These are phyloP conservation scores for Plutella xylostella DNA, from an alignment of 2,888 invertebrate species.

Conservation along the genomic window DNA sequence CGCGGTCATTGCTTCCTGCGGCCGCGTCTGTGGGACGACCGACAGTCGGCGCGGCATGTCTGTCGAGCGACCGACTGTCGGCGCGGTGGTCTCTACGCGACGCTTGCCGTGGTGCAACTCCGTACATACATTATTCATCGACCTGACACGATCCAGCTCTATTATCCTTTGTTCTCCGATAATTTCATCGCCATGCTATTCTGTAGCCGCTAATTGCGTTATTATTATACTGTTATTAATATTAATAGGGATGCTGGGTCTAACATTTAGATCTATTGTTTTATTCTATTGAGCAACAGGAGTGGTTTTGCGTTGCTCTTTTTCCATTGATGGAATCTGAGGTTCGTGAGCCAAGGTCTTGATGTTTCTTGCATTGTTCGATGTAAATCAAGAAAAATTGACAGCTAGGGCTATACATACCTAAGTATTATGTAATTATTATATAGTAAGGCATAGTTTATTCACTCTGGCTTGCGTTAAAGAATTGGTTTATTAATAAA, in stretches of 20 bases:
- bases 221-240: conserved; percentile 7
- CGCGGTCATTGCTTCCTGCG: conserved; percentile 60
- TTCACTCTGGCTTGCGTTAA: no score
- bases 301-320: not conserved
- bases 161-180: conserved; percentile 44
- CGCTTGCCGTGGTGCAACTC: conserved; percentile 44
- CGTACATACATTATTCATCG: conserved; percentile 45
- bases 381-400: no score
- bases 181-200: conserved; percentile 10
- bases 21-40: conserved; percentile 24
- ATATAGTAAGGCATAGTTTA: no score
- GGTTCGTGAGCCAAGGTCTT: not conserved
- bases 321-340: not conserved
- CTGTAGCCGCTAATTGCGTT: conserved; percentile 5
- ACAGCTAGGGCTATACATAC: no score
- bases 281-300: not conserved
- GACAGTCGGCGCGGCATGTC: not conserved
- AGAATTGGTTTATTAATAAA: no score
- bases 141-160: conserved; percentile 26
- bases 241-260: conserved; percentile 1
- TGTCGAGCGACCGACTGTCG: conserved; percentile 9
- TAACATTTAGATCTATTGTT: conserved; percentile 3
- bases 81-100: conserved; percentile 25
- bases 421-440: no score
- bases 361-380: no score